Percentiles rank a stretch among this genome's conserved stretches.
phyloP scores from a whole-genome alignment of 2,797 vertebrate genomes.

The Sebastolobus alascanus region DNA sequence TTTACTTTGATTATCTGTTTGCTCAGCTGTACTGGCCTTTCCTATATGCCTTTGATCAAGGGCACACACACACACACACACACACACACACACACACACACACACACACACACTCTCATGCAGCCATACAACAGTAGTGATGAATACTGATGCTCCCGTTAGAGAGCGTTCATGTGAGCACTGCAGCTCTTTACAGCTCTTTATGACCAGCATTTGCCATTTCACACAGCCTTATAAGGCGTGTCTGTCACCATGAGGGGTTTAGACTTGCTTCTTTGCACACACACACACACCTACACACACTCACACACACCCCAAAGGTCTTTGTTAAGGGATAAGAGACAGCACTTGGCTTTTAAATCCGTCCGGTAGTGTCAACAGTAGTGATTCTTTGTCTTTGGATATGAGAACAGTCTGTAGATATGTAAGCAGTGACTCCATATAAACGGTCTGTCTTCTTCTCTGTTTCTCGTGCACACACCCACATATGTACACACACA shows the following conservation, averaged over 20 bases:
- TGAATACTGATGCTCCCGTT: constrained; percentile 43
- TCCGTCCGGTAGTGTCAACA: constrained; percentile 67
- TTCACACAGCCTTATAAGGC: constrained; percentile 77
- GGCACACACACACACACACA: constrained; percentile 18
- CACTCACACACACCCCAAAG: constrained; percentile 22
- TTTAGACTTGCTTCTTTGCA: constrained; percentile 29
- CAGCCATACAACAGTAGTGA: constrained; percentile 16
- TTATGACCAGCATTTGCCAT: constrained; percentile 58
- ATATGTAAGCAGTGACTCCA: constrained; percentile 22
- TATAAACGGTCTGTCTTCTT: neutral
- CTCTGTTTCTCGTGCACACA: neutral
- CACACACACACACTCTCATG: constrained; percentile 1
- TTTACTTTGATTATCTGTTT: constrained; percentile 70
- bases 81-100: constrained; percentile 16
- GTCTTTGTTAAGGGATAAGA: constrained; percentile 61
- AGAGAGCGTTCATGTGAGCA: constrained; percentile 30
- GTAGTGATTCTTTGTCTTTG: constrained; percentile 13
- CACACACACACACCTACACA: constrained; percentile 28
- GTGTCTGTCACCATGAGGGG: constrained; percentile 59
- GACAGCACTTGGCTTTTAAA: constrained; percentile 65
- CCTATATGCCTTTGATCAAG: constrained; percentile 64
- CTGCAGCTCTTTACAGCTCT: constrained; percentile 46
- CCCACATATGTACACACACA: neutral
- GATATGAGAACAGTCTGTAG: constrained; percentile 27
- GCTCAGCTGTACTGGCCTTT: constrained; percentile 61